Evolutionary conservation across 2,888 invertebrate species (phyloP).

Genomic region (Drosophila sordidapex): DNA sequence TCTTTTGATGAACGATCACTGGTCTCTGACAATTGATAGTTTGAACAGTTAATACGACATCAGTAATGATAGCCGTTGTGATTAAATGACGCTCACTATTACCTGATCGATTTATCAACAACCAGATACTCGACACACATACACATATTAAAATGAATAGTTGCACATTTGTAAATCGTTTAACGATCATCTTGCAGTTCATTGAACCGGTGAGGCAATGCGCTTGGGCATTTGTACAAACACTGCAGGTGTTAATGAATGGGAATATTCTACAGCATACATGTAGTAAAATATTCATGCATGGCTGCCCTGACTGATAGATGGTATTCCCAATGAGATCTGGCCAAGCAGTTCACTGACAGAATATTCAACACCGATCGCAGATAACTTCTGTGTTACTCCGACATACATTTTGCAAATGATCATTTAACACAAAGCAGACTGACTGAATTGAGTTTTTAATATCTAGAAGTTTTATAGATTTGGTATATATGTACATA

Average conservation of each 20-base stretch:
- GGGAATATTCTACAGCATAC: constrained; percentile 14
- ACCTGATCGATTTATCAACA: constrained; percentile 42
- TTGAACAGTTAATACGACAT: constrained; percentile 42
- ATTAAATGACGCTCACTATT: constrained; percentile 38
- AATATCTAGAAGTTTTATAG: neutral
- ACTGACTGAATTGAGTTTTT: constrained; percentile 7
- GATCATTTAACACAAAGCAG: constrained; percentile 66
- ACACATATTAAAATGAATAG: constrained; percentile 23
- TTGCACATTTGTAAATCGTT: constrained; percentile 13
- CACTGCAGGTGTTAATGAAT: constrained; percentile 33
- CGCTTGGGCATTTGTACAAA: constrained; percentile 11
- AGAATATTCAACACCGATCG: constrained; percentile 47
- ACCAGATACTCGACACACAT: constrained; percentile 12
- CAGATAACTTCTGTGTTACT: constrained; percentile 59
- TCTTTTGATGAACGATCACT: constrained; percentile 38
- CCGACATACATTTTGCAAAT: constrained; percentile 42
- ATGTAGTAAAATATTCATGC: constrained; percentile 16
- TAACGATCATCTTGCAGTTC: constrained; percentile 38
- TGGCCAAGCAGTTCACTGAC: constrained; percentile 33
- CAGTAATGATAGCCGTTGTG: constrained; percentile 27
- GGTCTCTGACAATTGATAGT: constrained; percentile 46
- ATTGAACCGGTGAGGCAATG: constrained; percentile 34
- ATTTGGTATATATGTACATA: neutral
- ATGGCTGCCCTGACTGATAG: constrained; percentile 12
- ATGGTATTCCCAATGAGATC: constrained; percentile 30